Base-by-base conservation (phyloP, 2,888 invertebrate genomes). In the Allolobophora icterica region DNA sequence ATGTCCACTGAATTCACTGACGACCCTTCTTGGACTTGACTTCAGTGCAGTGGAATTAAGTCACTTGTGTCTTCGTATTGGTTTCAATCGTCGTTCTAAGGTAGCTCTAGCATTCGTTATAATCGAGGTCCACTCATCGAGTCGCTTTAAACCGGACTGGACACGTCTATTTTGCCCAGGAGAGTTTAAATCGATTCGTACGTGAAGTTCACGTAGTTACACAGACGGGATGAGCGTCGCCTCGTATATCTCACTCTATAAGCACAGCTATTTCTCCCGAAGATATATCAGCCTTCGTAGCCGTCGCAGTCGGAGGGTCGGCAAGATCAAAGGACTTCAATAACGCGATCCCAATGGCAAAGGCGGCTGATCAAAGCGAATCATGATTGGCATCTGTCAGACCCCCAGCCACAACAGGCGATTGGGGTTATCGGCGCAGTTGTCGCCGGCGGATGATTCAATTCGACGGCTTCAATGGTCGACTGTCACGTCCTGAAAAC, bases 401-500 rank as follows among this genome's bases (percentile, higher is more conserved):
- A 13, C 87, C 35, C 34, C 34, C 21, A 35, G 87, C 87, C 87
- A 35, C 35, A 38, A 87, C 34, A 34, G 87, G 35, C 87, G 35
- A 24, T 19, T 84, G 84, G 84, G 84, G 84, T 84, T 84, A 35
- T 84, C 87, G 4, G 34, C 0, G 38, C n/a, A 19, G 38, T 87
- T 87, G 87, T 87, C 19, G 87, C 87, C 33, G 34, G 87, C 87
- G 87, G 34, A 87, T 35, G 35, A 87, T 87, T 87, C 87, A 38
- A 87, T 35, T 87, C 35, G 24, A 19, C 34, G 35, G 38, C 4
- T 35, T 35, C n/a, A 38, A 87, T 87, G 34, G 35, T 5, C 34
- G 38, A 38, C 87, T 87, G 87, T 87, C 87, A 87, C 87, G 35
- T 0, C 17, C 11, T 87, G 87, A 87, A 87, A 87, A 24, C 87